Conservation (phyloP, 2,113 vertebrate genomes). For the Cnemophilus loriae region DNA sequence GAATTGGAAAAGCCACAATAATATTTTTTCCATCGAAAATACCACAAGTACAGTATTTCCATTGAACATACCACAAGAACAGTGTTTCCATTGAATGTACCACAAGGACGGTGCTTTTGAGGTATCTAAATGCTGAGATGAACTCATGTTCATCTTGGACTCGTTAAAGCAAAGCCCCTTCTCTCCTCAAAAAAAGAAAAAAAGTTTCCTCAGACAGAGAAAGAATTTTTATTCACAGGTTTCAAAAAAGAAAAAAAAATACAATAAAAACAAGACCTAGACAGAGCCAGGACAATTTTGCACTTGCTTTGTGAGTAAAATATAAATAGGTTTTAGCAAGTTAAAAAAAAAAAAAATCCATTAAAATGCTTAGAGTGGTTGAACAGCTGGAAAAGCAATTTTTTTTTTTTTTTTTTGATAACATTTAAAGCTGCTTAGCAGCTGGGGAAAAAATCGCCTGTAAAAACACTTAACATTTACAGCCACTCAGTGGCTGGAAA, state of each 20-base stretch:
- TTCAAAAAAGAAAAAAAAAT: conserved; percentile 31
- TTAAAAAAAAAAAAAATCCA: conserved; percentile 64
- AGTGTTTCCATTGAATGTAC: conserved; percentile 77
- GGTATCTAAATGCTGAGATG: conserved; percentile 74
- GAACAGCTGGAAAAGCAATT: conserved; percentile 73
- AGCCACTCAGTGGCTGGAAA: conserved; percentile 78
- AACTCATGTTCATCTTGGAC: conserved; percentile 75
- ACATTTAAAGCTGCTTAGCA: conserved; percentile 74
- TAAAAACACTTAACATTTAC: conserved; percentile 82
- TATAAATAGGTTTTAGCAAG: conserved; percentile 77
- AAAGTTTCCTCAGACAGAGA: conserved; percentile 38
- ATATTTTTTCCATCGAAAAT: conserved; percentile 69
- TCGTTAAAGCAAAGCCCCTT: conserved; percentile 67
- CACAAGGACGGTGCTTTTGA: conserved; percentile 71
- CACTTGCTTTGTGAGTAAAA: conserved; percentile 78
- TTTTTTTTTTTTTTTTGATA: conserved; percentile 45
- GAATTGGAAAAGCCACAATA: conserved; percentile 62
- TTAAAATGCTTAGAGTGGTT: conserved; percentile 69
- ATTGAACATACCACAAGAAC: conserved; percentile 72
- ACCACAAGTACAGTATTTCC: conserved; percentile 73
- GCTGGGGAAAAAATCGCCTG: conserved; percentile 74
- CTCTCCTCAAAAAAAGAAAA: conserved; percentile 15
- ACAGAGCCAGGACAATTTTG: conserved; percentile 72
- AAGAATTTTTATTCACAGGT: conserved; percentile 73
- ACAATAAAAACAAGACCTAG: conserved; percentile 75